Evolutionary conservation across 2,797 vertebrate genomes (phyloP).

Genomic region (Lycodopsis pacificus): DNA sequence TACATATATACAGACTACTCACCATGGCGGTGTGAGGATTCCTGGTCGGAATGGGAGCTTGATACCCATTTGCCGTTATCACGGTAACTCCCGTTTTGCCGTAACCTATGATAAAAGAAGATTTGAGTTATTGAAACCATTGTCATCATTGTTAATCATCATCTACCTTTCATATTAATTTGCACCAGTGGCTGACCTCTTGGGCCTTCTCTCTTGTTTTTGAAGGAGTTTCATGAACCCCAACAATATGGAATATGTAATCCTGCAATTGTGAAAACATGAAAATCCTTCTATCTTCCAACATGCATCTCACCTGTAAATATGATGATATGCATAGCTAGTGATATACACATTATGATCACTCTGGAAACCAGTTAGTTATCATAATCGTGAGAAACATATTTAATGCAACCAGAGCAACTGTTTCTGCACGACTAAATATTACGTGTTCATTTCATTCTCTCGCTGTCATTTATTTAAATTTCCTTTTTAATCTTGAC

Average conservation of each 20-base stretch:
- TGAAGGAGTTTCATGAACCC: not conserved
- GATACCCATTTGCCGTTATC: conserved; percentile 67
- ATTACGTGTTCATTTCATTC: not conserved
- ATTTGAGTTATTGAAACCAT: conserved; percentile 22
- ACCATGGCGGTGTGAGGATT: conserved; percentile 70
- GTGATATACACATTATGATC: not conserved
- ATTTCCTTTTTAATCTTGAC: not conserved
- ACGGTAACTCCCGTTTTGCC: conserved; percentile 47
- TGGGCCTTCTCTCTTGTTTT: not conserved
- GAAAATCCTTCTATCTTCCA: not conserved
- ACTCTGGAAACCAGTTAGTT: not conserved
- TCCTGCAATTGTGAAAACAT: not conserved
- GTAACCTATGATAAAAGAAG: conserved; percentile 60
- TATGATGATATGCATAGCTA: not conserved
- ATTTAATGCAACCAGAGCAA: not conserved
- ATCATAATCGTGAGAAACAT: not conserved
- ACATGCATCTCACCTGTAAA: not conserved
- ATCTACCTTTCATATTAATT: conserved; percentile 4
- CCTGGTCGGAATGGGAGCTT: conserved; percentile 46
- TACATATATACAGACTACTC: conserved; percentile 52
- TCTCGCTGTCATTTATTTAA: not conserved
- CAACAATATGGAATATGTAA: not conserved
- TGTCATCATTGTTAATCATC: conserved; percentile 6
- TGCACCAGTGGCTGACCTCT: not conserved
- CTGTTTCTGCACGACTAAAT: not conserved